phyloP scores from a whole-genome alignment of 1,140 invertebrate genomes.

The Delia radicum region DNA sequence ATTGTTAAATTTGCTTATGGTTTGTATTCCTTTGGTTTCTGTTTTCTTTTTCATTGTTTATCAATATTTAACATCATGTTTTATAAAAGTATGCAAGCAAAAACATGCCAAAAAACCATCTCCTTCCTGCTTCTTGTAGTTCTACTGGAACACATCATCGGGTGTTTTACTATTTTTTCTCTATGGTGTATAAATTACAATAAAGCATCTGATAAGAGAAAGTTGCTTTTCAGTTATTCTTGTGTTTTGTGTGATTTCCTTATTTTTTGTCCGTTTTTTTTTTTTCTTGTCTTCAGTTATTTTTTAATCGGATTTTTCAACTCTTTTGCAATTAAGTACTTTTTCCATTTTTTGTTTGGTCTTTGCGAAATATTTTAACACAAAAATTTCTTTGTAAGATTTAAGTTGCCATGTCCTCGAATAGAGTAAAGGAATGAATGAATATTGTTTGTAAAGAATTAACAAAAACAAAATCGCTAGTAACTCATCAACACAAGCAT shows the following conservation, averaged over 20 bases:
- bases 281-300: slow-evolving; percentile 42
- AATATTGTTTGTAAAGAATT: background rate
- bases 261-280: slow-evolving; percentile 23
- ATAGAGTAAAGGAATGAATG: slow-evolving; percentile 8
- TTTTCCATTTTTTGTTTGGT: slow-evolving; percentile 14
- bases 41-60: background rate
- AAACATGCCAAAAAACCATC: background rate
- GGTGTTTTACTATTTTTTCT: background rate
- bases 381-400: slow-evolving; percentile 25
- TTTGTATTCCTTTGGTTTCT: background rate
- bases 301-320: slow-evolving; percentile 53
- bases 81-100: background rate
- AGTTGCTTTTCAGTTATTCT: slow-evolving; percentile 4
- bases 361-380: background rate
- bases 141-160: background rate
- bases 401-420: slow-evolving; percentile 15
- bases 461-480: background rate
- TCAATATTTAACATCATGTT: slow-evolving; percentile 1
- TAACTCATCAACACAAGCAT: background rate
- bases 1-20: background rate
- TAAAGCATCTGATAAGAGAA: slow-evolving; percentile 49
- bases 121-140: background rate
- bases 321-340: slow-evolving; percentile 7
- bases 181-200: slow-evolving; percentile 47
- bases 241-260: background rate